These are phyloP conservation scores for Portunus trituberculatus DNA, from an alignment of 1,140 invertebrate species.

Conservation along the genomic window DNA sequence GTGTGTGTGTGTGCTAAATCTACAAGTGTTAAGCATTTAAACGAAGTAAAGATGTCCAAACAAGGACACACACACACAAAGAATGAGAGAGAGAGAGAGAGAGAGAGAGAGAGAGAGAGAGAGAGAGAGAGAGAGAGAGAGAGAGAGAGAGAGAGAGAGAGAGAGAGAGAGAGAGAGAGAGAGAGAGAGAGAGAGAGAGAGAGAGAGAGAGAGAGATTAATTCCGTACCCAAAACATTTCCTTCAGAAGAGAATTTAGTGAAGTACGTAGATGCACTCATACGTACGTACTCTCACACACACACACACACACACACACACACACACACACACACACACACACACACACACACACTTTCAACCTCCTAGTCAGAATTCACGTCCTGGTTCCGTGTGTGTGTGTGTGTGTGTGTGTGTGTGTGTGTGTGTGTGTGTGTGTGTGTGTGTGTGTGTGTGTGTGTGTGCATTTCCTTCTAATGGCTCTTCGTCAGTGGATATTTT, in stretches of 20 bases:
- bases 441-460: conserved; percentile 18
- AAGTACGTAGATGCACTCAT: no score
- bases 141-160: conserved; percentile 20
- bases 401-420: conserved; percentile 20
- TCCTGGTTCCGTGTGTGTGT: background rate
- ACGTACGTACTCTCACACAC: background rate
- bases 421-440: conserved; percentile 12
- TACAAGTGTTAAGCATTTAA: no score
- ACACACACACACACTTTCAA: conserved; percentile 11
- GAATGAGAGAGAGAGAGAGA: conserved; percentile 6
- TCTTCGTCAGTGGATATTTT: background rate
- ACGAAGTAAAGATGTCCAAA: no score
- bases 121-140: background rate
- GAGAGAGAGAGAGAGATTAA: conserved; percentile 7
- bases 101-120: conserved; percentile 17
- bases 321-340: conserved; percentile 12
- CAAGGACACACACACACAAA: no score
- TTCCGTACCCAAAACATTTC: conserved; percentile 2
- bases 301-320: conserved; percentile 7
- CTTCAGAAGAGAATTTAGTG: background rate
- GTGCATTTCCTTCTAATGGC: background rate
- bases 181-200: conserved; percentile 20
- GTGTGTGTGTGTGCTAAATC: no score
- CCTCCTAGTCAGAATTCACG: background rate
- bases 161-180: conserved; percentile 17